Conservation (phyloP, 2,797 vertebrate genomes). For the Falco columbarius region DNA sequence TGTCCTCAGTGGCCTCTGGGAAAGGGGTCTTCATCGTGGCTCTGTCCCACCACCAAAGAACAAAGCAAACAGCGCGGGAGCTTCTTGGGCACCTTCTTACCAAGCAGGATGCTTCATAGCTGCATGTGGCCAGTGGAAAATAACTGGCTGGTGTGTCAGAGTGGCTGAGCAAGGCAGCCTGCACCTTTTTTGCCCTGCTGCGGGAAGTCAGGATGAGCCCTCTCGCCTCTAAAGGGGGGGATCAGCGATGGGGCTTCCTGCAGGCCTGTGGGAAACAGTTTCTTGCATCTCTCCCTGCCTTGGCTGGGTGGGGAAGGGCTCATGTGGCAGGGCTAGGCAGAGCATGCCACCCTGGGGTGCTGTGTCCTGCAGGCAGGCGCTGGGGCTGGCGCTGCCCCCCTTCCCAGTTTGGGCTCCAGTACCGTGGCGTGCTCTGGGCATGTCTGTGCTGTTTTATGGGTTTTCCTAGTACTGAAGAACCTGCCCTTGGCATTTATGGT, state of each 20-base stretch:
- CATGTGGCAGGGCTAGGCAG: not conserved
- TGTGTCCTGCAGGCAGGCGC: not conserved
- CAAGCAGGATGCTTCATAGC: not conserved
- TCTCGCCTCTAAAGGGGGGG: not conserved
- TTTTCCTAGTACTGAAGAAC: not conserved
- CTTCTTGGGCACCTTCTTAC: not conserved
- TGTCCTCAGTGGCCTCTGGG: not conserved
- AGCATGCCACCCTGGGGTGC: not conserved
- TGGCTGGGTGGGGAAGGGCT: not conserved
- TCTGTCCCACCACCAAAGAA: not conserved
- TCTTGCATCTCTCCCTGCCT: not conserved
- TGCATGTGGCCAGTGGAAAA: not conserved
- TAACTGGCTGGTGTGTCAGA: not conserved
- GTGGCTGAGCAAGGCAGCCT: not conserved
- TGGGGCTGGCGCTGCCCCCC: rapidly evolving
- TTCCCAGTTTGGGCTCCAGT: not conserved
- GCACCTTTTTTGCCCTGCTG: not conserved
- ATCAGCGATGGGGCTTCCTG: not conserved
- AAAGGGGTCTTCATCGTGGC: not conserved
- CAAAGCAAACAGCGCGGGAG: not conserved
- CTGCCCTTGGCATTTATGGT: not conserved
- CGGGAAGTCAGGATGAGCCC: not conserved
- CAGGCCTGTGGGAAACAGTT: not conserved
- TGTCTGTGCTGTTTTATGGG: not conserved
- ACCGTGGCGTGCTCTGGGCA: not conserved